Percentiles rank a stretch among this genome's conserved stretches.
Evolutionary conservation across 2,113 vertebrate species (phyloP).

Genomic region (Spea multiplicata): DNA sequence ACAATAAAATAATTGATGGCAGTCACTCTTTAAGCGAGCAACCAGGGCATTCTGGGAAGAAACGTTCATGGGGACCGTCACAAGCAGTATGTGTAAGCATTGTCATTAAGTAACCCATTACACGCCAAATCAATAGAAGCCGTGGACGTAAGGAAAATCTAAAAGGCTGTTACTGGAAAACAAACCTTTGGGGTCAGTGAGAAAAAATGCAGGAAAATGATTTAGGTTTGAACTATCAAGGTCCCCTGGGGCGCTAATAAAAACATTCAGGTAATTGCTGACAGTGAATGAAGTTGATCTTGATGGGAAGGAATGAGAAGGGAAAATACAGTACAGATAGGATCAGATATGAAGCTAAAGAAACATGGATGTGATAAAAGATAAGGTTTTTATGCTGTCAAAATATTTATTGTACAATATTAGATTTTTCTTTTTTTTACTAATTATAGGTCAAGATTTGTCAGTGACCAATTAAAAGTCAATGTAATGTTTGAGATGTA

Average conservation of each 20-base stretch:
- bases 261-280: not conserved
- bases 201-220: no score
- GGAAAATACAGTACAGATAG: not conserved
- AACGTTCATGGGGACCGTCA: no score
- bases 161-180: constrained; percentile 6
- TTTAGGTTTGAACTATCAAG: constrained; percentile 9
- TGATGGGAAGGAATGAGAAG: not conserved
- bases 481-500: no score
- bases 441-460: no score
- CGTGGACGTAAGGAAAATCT: not conserved
- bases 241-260: not conserved
- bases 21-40: no score
- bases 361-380: not conserved
- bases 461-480: no score
- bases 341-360: no score
- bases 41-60: no score
- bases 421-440: no score
- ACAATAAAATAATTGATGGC: no score
- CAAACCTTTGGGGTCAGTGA: no score
- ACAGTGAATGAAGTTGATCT: not conserved
- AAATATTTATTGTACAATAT: no score
- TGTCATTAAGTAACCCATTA: constrained; percentile 15
- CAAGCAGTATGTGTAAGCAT: not conserved
- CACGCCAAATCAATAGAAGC: not conserved
- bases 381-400: not conserved